Base-by-base conservation (phyloP, 2,888 invertebrate species). In the Polia nebulosa region DNA sequence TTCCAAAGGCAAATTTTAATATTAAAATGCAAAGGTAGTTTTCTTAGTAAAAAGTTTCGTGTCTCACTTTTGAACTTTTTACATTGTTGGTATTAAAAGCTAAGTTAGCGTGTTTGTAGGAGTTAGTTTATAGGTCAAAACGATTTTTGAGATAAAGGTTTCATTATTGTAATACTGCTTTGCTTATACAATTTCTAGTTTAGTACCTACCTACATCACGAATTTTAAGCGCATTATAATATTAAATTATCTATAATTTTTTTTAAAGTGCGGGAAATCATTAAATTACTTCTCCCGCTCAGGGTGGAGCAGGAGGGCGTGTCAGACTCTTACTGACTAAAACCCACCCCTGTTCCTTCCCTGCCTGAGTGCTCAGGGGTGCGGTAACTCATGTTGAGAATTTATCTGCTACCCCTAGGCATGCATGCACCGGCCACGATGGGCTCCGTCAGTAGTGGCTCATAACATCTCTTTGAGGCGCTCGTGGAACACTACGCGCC, bases 101-200 rank as follows among this genome's bases (percentile, higher is more conserved):
- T 22, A 51, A 34, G 64, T 49, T 41, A 15, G 73, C 64, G 73
- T 73, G 39, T 55, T 63, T 45, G 7, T 29, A 20, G 6, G 20
- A 45, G 25, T 51, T 49, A 22, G 27, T 36, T 22, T 27, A 47
- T 17, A 58, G 20, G 17, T 49, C 27, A 27, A 27, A 49, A 62
- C 7, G n/a, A 45, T 63, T 63, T 34, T 7, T 4, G 2, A 34
- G 15, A 61, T 51, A n/a, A 20, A 29, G 7, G 0, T 52, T 45
- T 25, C 45, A 44, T 61, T 25, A 45, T 22, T 45, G 22, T 36
- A 36, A 29, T 9, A 20, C 8, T 22, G 11, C 9, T 41, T 22
- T 8, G 29, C 11, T 58, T 39, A n/a, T 25, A 9, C 39, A 34
- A 25, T 27, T 2, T 13, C n/a, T 29, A 29, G n/a, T 51, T 51